phyloP scores from a whole-genome alignment of 2,888 invertebrate genomes.

The Plagiodera versicolora region DNA sequence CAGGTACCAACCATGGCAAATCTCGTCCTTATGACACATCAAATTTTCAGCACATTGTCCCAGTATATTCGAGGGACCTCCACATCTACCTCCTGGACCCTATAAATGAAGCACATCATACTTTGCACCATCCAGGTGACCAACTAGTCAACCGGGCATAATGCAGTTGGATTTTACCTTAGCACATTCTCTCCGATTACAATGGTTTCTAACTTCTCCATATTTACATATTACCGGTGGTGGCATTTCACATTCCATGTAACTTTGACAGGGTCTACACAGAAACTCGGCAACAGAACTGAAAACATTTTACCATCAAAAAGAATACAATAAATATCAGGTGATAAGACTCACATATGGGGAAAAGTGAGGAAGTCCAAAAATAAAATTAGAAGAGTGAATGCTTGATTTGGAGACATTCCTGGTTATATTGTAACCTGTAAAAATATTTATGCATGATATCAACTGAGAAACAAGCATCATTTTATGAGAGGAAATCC shows the following conservation, averaged over 20 bases:
- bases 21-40: constrained; percentile 48
- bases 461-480: too few relatives aligned
- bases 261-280: constrained; percentile 34
- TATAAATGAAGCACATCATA: too few relatives aligned
- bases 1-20: constrained; percentile 51
- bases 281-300: background rate
- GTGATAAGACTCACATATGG: constrained; percentile 30
- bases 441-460: too few relatives aligned
- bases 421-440: background rate
- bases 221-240: constrained; percentile 46
- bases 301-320: too few relatives aligned
- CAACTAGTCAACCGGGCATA: too few relatives aligned
- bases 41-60: constrained; percentile 50
- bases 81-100: constrained; percentile 51
- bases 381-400: constrained; percentile 26
- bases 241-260: constrained; percentile 46
- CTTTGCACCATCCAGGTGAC: too few relatives aligned
- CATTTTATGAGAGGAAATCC: too few relatives aligned
- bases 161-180: constrained; percentile 49
- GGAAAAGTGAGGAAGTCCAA: constrained; percentile 27
- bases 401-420: constrained; percentile 30
- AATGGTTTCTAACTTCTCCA: constrained; percentile 49
- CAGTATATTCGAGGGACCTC: constrained; percentile 44
- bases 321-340: too few relatives aligned
- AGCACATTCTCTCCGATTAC: constrained; percentile 49